Percentiles rank a stretch among this genome's conserved stretches.
Conservation (phyloP, 37 sponge, comb jelly and placozoan species). For the Theonella swinhoei region DNA sequence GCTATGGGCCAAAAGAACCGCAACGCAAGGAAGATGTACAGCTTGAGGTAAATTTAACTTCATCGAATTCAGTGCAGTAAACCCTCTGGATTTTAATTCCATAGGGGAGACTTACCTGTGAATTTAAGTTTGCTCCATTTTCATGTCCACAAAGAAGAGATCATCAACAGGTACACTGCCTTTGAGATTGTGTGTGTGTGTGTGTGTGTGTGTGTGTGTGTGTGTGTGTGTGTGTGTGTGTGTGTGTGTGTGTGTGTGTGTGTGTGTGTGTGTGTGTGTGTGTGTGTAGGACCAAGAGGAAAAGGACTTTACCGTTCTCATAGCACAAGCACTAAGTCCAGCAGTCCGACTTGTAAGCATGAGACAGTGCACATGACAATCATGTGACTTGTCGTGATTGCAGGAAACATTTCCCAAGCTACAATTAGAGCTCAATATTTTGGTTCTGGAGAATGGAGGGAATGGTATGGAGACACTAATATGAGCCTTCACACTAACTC, state of each 20-base stretch:
- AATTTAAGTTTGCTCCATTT: conserved; percentile 69
- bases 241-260: conserved; percentile 34
- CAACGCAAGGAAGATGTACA: conserved; percentile 31
- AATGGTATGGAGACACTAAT: conserved; percentile 9
- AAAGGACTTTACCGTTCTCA: conserved; percentile 17
- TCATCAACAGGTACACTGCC: conserved; percentile 39
- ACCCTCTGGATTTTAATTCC: neutral
- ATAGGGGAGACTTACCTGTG: conserved; percentile 41
- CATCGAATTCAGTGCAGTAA: neutral
- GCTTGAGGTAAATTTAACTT: conserved; percentile 17
- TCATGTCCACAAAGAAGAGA: conserved; percentile 41
- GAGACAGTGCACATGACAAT: neutral
- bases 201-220: conserved; percentile 27
- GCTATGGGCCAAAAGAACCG: conserved; percentile 55
- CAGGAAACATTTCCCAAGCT: conserved; percentile 67
- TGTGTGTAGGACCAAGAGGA: conserved; percentile 27
- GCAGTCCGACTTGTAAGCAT: conserved; percentile 28
- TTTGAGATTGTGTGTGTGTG: conserved; percentile 24
- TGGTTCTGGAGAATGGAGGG: conserved; percentile 64
- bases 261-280: conserved; percentile 20
- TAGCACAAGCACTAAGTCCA: conserved; percentile 38
- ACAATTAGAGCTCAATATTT: conserved; percentile 37
- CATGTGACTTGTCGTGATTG: neutral
- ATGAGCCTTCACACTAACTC: neutral
- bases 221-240: conserved; percentile 42